Evolutionary conservation across 1,140 invertebrate species (phyloP), one percentile per base, ranked within the genome.

Genomic region (Colletes latitarsis): DNA sequence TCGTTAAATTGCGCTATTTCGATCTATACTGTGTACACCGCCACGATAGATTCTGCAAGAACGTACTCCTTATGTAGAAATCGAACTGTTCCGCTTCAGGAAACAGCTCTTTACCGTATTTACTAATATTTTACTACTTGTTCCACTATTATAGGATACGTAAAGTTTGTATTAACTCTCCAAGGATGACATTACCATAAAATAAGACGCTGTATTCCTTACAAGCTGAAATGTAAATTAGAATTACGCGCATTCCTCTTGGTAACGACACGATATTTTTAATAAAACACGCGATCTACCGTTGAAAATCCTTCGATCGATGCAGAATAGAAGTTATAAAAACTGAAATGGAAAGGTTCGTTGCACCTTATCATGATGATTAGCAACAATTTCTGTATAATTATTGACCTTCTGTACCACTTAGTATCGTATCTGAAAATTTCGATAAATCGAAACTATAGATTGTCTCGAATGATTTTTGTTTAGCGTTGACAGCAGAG

Each of bases 331-430:
- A 84, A 15, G 57, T 80, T 74, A 15, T 66, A 77, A 49, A 80
- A 67, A 15, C 57, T 86, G 19, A 86, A 71, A 39, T 21, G 63
- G 2, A 74, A 78, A 41, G 79, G 77, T 46, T 70, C 66, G 5
- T 19, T 15, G 39, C 82, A 67, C 70, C 73, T 84, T 60, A 67
- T 75, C 57, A 86, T 80, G 52, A 86, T 66, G 69, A 81, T 77
- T 58, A 14, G 14, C 39, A 86, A 14, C 12, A 74, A 63, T 43
- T 82, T 79, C 58, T 69, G 79, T 15, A 69, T 70, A 19, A 67
- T 68, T 12, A 70, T 58, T 12, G 82, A 74, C 41, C 64, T 39
- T 49, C 55, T 3, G 63, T 82, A 85, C 85, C 81, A 87, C 9
- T 58, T 46, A 15, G 69, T 78, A 68, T 84, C 10, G 49, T 49